Base-by-base conservation (phyloP, 2,888 invertebrate species). In the Acleris cristana region DNA sequence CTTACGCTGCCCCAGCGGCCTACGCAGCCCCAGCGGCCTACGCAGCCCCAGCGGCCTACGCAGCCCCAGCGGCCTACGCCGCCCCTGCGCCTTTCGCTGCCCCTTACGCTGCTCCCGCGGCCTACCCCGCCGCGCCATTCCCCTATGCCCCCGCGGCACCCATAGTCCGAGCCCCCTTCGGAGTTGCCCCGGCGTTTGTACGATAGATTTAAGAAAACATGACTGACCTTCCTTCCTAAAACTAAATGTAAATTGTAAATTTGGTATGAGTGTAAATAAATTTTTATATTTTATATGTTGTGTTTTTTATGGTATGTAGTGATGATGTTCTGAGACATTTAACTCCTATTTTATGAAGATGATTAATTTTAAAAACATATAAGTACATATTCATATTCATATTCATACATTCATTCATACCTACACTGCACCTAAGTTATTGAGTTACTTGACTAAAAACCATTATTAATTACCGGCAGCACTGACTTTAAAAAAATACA, bases 151-250 rank as follows among this genome's bases (percentile, higher is more conserved):
- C 80, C 7, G 76, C 76, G 56, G 74, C 83, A 53, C 84, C 86
- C 4, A 65, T 86, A 63, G 72, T 86, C 21, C 83, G 88, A 44
- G 76, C 88, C 4, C 81, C 88, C 0, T 82, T 79, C 55, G 86
- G 86, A 59, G 75, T 84, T 44, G 86, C 85, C 65, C 90, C 92
- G 79, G 89, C 92, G 18, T 91, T 84, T 75, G 89, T 91, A 64
- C 90, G 92, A 87, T 92, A 92, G 90, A 84, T 85, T 89, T 76
- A 81, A 87, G 82, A 83, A 78, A 88, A 87, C 79, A 82, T 69
- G 79, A 79, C 79, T 79, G 86, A 87, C 89, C 88, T 88, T 90
- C 86, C 86, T 87, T 65, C 58, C 48, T 71, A 70, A 78, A 79
- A 82, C 86, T 79, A 84, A 84, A 77, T 10, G 34, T 34, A 34